phyloP scores from a whole-genome alignment of 2,797 vertebrate genomes.

The Xyrichtys novacula region DNA sequence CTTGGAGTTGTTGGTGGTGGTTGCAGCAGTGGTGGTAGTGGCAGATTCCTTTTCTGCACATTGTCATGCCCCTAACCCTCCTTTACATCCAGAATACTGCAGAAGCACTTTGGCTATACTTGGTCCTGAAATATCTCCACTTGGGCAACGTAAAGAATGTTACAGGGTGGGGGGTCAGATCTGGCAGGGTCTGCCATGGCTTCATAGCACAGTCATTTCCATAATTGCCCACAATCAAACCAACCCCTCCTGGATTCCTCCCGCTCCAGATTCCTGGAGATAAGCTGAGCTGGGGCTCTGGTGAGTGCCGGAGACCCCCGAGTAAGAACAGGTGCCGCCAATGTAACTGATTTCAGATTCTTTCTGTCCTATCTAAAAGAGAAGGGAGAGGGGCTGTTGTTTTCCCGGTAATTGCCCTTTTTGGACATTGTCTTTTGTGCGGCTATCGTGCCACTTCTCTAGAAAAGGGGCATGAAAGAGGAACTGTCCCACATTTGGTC shows the following conservation, averaged over 20 bases:
- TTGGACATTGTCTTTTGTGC: slow-evolving; percentile 75
- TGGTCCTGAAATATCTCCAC: slow-evolving; percentile 72
- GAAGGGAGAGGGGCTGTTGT: slow-evolving; percentile 47
- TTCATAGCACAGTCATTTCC: slow-evolving; percentile 82
- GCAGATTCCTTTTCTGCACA: slow-evolving; percentile 55
- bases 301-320: slow-evolving; percentile 82
- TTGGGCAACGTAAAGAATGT: slow-evolving; percentile 76
- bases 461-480: slow-evolving; percentile 76
- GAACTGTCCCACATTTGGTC: slow-evolving; percentile 75
- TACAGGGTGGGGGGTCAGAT: slow-evolving; percentile 66
- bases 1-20: slow-evolving; percentile 53
- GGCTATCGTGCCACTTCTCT: slow-evolving; percentile 77
- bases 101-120: slow-evolving; percentile 66
- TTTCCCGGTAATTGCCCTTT: slow-evolving; percentile 71
- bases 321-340: slow-evolving; percentile 87
- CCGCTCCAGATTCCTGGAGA: slow-evolving; percentile 83
- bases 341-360: slow-evolving; percentile 81
- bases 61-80: slow-evolving; percentile 42
- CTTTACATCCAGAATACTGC: slow-evolving; percentile 48
- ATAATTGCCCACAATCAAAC: slow-evolving; percentile 87
- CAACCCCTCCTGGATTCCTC: slow-evolving; percentile 84
- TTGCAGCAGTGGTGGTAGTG: slow-evolving; percentile 47
- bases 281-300: slow-evolving; percentile 81
- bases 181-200: slow-evolving; percentile 73
- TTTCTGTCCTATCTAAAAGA: slow-evolving; percentile 51